phyloP scores from a whole-genome alignment of 2,113 vertebrate genomes.

The Trematocara variabile region DNA sequence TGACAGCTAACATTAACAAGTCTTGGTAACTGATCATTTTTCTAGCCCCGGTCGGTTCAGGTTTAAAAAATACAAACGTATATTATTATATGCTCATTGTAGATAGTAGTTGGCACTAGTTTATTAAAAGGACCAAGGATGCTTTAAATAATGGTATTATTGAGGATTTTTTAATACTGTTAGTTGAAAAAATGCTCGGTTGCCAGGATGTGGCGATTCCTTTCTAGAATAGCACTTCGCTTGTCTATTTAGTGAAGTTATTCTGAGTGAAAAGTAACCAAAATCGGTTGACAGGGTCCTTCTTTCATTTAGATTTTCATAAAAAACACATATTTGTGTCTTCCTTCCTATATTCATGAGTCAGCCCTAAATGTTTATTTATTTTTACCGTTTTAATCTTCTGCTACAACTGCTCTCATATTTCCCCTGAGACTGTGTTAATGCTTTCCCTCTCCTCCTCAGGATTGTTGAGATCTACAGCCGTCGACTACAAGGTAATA shows the following conservation, averaged over 20 bases:
- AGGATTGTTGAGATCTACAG: constrained; percentile 99
- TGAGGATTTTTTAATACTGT: neutral
- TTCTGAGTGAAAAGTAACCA: neutral
- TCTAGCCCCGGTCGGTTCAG: neutral
- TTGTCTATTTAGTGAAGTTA: neutral
- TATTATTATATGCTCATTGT: neutral
- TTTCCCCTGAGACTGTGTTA: neutral
- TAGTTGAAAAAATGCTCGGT: neutral
- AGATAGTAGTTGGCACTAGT: neutral
- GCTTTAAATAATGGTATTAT: neutral
- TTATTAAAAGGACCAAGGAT: neutral
- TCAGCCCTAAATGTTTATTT: neutral
- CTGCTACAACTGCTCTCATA: neutral
- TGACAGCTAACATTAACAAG: neutral
- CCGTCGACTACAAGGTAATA: constrained; percentile 91
- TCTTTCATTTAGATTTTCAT: neutral
- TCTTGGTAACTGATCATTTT: neutral
- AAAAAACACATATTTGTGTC: neutral
- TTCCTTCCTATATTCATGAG: neutral
- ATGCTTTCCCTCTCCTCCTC: neutral
- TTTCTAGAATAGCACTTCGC: neutral
- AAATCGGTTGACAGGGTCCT: neutral
- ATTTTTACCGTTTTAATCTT: neutral
- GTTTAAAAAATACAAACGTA: neutral
- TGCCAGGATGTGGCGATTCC: neutral